Conservation (phyloP, 1,140 invertebrate genomes). For the Bradysia coprophila region DNA sequence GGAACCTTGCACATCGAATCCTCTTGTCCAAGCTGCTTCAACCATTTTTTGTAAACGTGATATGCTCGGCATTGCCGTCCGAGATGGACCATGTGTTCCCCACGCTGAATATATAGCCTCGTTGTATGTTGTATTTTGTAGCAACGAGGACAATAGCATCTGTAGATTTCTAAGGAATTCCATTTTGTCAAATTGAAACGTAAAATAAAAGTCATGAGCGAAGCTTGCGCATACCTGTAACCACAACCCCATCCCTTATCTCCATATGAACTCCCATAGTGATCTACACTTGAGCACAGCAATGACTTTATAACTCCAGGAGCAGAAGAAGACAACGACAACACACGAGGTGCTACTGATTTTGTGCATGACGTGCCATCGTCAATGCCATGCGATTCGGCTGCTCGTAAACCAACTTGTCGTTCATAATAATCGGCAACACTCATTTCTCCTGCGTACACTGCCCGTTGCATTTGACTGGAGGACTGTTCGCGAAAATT, state of each 20-base stretch:
- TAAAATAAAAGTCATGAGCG: no score
- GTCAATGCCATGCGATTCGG: constrained; percentile 60
- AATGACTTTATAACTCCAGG: constrained; percentile 46
- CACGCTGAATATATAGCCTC: constrained; percentile 38
- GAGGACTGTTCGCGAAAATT: constrained; percentile 66
- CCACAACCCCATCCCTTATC: constrained; percentile 84
- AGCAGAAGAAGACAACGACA: constrained; percentile 43
- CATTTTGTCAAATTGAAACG: no score
- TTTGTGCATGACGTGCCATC: constrained; percentile 59
- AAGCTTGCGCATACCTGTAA: constrained; percentile 78
- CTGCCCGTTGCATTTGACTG: constrained; percentile 63
- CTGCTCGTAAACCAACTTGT: constrained; percentile 50
- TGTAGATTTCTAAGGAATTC: no score
- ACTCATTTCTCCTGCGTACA: constrained; percentile 66
- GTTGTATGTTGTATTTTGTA: constrained; percentile 43
- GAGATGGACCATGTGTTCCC: constrained; percentile 28
- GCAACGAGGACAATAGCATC: background rate
- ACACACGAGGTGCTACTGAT: constrained; percentile 28
- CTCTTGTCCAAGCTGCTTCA: constrained; percentile 71
- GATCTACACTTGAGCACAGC: constrained; percentile 61
- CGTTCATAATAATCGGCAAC: constrained; percentile 71
- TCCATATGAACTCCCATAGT: constrained; percentile 72
- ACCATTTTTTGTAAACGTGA: constrained; percentile 66
- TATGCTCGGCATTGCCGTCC: constrained; percentile 62
- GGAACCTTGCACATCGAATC: constrained; percentile 69